Conservation (phyloP, 2,113 vertebrate genomes). For the Andinoacara biseriatus region DNA sequence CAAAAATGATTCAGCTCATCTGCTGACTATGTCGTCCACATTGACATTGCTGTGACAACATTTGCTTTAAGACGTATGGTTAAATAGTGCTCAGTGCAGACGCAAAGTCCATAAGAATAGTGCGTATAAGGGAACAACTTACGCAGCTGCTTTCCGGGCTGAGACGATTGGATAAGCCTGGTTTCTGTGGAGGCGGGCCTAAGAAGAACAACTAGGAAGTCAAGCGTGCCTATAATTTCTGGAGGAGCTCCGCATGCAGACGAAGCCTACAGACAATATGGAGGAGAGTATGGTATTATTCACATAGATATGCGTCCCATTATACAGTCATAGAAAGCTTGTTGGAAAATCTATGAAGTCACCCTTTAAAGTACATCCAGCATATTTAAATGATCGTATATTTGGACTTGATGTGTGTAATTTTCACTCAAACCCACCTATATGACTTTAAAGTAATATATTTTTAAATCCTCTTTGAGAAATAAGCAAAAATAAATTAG, state of each 20-base stretch:
- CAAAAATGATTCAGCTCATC: no score
- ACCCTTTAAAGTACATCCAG: background rate
- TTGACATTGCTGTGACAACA: no score
- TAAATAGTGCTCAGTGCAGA: no score
- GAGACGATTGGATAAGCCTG: background rate
- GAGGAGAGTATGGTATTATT: background rate
- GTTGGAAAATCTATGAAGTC: background rate
- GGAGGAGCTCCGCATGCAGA: background rate
- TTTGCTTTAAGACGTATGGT: no score
- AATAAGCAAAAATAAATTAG: background rate
- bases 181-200: background rate
- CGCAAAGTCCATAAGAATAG: background rate
- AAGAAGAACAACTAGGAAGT: background rate
- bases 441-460: background rate
- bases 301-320: no score
- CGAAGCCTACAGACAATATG: background rate
- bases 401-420: background rate
- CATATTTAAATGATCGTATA: background rate
- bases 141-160: background rate
- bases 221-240: background rate
- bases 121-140: background rate
- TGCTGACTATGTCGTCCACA: no score
- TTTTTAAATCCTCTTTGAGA: background rate
- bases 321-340: background rate
- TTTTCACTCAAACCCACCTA: background rate